phyloP scores from a whole-genome alignment of 2,797 vertebrate genomes.

The Chloroceryle inda region DNA sequence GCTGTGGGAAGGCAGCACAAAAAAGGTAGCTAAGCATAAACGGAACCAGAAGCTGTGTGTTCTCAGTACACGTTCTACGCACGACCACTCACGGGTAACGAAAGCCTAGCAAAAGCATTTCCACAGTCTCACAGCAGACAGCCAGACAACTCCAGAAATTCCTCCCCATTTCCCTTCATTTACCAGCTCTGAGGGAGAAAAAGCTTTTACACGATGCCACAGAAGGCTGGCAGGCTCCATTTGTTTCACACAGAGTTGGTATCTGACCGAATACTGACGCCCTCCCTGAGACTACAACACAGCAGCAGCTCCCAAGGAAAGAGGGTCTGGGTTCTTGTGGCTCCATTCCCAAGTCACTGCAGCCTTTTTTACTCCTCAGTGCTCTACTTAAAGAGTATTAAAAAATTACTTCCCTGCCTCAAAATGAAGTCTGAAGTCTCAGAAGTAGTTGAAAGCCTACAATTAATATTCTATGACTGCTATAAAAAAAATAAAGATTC shows the following conservation, averaged over 20 bases:
- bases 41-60: not conserved
- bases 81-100: not conserved
- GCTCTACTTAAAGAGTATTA: not conserved
- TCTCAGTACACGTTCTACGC: not conserved
- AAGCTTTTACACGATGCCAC: not conserved
- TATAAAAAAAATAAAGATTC: not conserved
- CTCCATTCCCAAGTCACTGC: not conserved
- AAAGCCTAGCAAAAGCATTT: not conserved
- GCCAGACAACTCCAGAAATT: not conserved
- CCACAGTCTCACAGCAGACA: not conserved
- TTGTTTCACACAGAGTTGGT: not conserved
- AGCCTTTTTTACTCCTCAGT: not conserved
- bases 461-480: not conserved
- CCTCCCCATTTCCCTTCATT: not conserved
- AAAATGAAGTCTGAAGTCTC: not conserved
- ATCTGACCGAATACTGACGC: not conserved
- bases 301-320: not conserved
- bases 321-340: not conserved
- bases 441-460: not conserved
- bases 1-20: not conserved
- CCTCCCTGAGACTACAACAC: not conserved
- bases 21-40: not conserved
- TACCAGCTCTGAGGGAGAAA: not conserved
- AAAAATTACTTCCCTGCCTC: not conserved
- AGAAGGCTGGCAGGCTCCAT: not conserved